Evolutionary conservation across 2,113 vertebrate genomes (phyloP), one percentile per base, ranked within the genome.

Genomic region (Paracyprichromis sp.): DNA sequence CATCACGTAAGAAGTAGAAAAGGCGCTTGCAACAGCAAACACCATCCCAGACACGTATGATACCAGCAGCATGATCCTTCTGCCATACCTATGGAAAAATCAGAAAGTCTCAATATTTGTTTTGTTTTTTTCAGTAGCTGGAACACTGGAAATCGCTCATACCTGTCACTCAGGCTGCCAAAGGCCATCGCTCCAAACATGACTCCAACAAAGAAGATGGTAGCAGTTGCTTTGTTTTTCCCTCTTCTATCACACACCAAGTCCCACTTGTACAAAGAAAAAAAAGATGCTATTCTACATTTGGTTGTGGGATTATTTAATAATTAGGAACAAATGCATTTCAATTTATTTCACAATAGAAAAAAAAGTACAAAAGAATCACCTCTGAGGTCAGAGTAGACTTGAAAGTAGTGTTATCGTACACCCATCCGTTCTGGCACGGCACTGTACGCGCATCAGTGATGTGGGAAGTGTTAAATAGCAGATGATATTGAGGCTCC

Each of bases 311-410:
- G 10, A n/a, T 61, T 26, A 4, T 81, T 43, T 24, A 47, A 78
- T 12, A 50, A 78, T 52, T 29, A 34, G 17, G 17, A 76, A 78
- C 73, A 52, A 34, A 31, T 52, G 13, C 26, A 78, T 52, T 73
- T 24, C 11, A 7, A 73, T 45, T 78, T 34, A 13, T 52, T 78
- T 78, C 17, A 78, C 9, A 83, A 50, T n/a, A 47, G 4, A 12
- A 82, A 31, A 52, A 29, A 21, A 76, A 34, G 11, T 24, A 56
- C 8, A 50, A 12, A 6, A 97, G 93, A 69, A 98, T 93, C 53
- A 98, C 98, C 98, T 99, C 92, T 0, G 97, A 97, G 34, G 96
- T 96, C 86, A 98, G 92, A 53, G 97, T 97, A 57, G 98, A 97
- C 69, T 92, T 96, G 94, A 98, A 97, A 59, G 96, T 96, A 0